Percentiles rank a stretch among this genome's conserved stretches.
phyloP scores from a whole-genome alignment of 2,113 vertebrate genomes.

The Platanista minor region DNA sequence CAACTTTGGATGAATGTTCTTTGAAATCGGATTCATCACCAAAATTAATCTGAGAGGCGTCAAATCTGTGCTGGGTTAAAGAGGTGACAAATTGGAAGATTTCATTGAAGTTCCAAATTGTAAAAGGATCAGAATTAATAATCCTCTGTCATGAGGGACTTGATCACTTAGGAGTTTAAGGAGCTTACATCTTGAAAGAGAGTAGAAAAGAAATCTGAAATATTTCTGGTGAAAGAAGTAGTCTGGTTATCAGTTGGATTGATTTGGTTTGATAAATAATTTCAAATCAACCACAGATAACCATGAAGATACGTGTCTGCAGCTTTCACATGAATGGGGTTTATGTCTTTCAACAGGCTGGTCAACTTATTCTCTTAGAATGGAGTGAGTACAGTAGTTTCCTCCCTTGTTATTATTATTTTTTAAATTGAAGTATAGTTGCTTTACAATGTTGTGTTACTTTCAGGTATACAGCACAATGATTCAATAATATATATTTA shows the following conservation, averaged over 20 bases:
- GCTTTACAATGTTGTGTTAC: neutral
- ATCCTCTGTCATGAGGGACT: conserved; percentile 47
- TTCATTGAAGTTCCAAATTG: conserved; percentile 67
- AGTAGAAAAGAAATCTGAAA: neutral
- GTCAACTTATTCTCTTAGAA: neutral
- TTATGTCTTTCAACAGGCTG: neutral
- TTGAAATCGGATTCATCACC: conserved; percentile 72
- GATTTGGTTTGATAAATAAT: conserved; percentile 31
- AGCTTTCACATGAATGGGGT: neutral
- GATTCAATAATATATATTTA: neutral
- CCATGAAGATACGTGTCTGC: neutral
- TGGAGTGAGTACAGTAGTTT: neutral
- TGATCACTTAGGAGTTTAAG: conserved; percentile 4
- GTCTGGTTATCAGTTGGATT: neutral
- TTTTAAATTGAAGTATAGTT: neutral
- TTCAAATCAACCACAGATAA: neutral
- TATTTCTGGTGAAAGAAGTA: conserved; percentile 33
- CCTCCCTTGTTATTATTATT: neutral
- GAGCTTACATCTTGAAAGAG: conserved; percentile 26
- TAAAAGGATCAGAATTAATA: conserved; percentile 69
- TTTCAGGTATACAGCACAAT: neutral
- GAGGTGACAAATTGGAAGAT: conserved; percentile 55
- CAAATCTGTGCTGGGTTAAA: conserved; percentile 64
- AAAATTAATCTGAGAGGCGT: conserved; percentile 71
- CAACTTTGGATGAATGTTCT: conserved; percentile 71